These are phyloP conservation scores for Avahi laniger DNA, from an alignment of 2,797 vertebrate species.

Conservation along the genomic window DNA sequence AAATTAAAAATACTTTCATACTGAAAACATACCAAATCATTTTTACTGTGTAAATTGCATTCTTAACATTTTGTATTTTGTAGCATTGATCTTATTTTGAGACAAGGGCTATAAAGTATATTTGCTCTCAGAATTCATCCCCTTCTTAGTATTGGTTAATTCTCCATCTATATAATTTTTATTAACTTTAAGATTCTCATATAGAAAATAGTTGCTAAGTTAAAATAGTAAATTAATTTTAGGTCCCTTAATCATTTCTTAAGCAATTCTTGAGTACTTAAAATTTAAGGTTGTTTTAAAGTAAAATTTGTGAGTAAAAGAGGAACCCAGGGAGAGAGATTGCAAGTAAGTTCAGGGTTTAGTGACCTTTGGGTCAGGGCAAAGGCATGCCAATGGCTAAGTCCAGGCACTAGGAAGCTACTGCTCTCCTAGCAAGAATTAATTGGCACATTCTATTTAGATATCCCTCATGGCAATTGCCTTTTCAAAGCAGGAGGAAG, in stretches of 20 bases:
- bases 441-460: background rate
- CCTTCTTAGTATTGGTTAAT: constrained; percentile 17
- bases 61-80: constrained; percentile 52
- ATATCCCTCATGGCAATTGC: background rate
- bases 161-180: constrained; percentile 8
- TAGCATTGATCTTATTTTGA: constrained; percentile 29
- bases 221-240: constrained; percentile 51
- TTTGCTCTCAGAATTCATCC: constrained; percentile 6
- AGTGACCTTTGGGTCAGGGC: background rate
- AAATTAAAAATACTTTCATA: constrained; percentile 84
- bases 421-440: constrained; percentile 2
- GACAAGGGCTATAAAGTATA: constrained; percentile 43
- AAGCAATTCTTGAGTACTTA: constrained; percentile 53
- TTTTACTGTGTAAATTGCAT: constrained; percentile 74
- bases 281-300: constrained; percentile 54
- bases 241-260: constrained; percentile 43
- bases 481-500: constrained; percentile 36
- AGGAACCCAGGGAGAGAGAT: background rate
- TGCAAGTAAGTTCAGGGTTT: constrained; percentile 14
- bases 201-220: constrained; percentile 39
- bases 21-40: constrained; percentile 73
- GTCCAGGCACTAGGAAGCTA: background rate
- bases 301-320: background rate
- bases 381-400: background rate
- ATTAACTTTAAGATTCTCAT: constrained; percentile 43